Conservation (phyloP, 1,140 invertebrate genomes). For the honey bee (Apis mellifera) region DNA sequence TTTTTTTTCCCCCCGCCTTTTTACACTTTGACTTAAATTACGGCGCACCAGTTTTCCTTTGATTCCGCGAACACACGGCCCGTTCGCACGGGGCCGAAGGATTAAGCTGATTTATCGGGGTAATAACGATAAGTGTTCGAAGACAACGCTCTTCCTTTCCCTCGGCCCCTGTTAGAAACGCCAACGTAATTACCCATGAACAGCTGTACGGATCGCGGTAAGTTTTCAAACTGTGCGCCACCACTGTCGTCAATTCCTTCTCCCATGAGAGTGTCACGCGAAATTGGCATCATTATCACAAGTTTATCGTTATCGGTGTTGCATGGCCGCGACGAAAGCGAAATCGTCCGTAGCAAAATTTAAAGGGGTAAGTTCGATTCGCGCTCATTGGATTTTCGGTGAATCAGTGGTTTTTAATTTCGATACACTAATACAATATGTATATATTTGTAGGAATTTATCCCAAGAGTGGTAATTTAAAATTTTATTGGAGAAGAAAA, state of each 20-base stretch:
- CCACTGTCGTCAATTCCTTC: background rate
- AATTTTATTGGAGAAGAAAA: too few species aligned
- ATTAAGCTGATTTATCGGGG: constrained; percentile 48
- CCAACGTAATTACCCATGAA: constrained; percentile 46
- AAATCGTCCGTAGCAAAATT: too few species aligned
- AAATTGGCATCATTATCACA: constrained; percentile 55
- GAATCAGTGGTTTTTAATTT: too few species aligned
- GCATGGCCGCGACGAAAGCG: constrained; percentile 35
- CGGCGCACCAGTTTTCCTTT: constrained; percentile 1
- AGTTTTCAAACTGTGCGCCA: constrained; percentile 37
- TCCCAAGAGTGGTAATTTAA: too few species aligned
- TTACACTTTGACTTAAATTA: constrained; percentile 17
- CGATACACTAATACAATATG: too few species aligned
- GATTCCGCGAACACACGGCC: constrained; percentile 26
- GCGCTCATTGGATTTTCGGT: too few species aligned
- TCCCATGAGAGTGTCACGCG: constrained; percentile 34
- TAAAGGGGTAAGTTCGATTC: too few species aligned
- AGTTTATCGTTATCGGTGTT: constrained; percentile 58
- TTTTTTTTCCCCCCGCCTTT: too few species aligned
- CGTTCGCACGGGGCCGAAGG: constrained; percentile 16
- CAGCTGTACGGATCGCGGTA: constrained; percentile 35
- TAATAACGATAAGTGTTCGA: constrained; percentile 50
- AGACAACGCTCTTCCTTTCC: constrained; percentile 3
- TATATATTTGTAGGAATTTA: too few species aligned
- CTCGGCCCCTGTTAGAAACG: background rate